Conservation (phyloP, 2,113 vertebrate species). For the Cyphomyrus discorhynchus region DNA sequence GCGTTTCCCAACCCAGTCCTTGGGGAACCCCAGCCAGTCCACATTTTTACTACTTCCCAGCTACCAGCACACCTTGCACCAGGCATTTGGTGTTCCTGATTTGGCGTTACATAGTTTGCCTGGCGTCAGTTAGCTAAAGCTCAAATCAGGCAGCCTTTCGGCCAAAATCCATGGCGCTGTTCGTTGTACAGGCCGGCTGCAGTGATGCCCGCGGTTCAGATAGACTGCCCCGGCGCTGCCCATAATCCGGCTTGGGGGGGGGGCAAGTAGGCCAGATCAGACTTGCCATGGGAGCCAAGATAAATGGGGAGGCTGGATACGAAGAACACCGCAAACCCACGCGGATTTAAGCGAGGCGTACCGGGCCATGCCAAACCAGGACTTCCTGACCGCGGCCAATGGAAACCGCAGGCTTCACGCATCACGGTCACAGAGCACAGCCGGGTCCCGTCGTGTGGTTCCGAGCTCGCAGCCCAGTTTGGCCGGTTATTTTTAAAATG, state of each 20-base stretch:
- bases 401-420: neutral
- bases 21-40: too few relatives aligned
- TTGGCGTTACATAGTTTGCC: neutral
- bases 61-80: neutral
- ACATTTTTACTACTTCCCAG: too few relatives aligned
- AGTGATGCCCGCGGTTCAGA: neutral
- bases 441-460: neutral
- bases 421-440: neutral
- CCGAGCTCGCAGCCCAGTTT: neutral
- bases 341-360: neutral
- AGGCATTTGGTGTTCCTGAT: neutral
- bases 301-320: neutral
- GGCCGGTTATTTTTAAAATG: neutral
- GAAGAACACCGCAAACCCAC: neutral
- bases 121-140: neutral
- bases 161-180: neutral
- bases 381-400: neutral
- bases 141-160: neutral
- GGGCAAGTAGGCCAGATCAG: neutral
- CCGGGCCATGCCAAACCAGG: neutral
- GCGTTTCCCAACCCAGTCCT: neutral
- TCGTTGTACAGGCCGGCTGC: neutral
- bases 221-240: neutral
- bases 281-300: neutral
- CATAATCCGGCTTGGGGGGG: neutral